Conservation (phyloP, 30 jellyfish, hydroid and myxozoan species). For the Turritopsis dohrnii region DNA sequence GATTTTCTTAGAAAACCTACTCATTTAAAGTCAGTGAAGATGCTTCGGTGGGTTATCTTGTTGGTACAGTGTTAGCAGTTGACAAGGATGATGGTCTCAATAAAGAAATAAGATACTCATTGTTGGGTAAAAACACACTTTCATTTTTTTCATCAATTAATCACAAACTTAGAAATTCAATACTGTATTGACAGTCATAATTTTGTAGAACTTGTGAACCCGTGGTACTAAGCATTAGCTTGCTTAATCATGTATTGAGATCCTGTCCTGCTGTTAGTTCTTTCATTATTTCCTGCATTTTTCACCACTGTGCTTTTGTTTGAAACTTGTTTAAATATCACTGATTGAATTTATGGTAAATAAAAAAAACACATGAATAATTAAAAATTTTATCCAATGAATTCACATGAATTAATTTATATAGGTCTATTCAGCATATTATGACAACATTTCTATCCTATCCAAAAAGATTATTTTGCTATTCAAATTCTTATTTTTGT, state of each 20-base stretch:
- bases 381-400: background rate
- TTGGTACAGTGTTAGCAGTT: conserved; percentile 15
- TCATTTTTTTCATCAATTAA: background rate
- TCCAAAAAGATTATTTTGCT: background rate
- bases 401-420: background rate
- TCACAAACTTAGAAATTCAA: background rate
- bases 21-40: conserved; percentile 11
- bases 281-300: background rate
- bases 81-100: conserved; percentile 35
- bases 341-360: background rate
- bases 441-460: background rate
- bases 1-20: conserved; percentile 7
- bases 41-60: conserved; percentile 22
- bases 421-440: background rate
- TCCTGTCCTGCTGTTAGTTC: background rate
- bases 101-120: conserved; percentile 13
- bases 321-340: background rate
- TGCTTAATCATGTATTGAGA: no score
- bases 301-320: background rate
- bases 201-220: background rate
- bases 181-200: background rate
- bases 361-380: background rate
- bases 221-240: no score
- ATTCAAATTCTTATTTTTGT: background rate
- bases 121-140: background rate